Base-by-base conservation (phyloP, 2,797 vertebrate species). In the Arnoldichthys spilopterus region DNA sequence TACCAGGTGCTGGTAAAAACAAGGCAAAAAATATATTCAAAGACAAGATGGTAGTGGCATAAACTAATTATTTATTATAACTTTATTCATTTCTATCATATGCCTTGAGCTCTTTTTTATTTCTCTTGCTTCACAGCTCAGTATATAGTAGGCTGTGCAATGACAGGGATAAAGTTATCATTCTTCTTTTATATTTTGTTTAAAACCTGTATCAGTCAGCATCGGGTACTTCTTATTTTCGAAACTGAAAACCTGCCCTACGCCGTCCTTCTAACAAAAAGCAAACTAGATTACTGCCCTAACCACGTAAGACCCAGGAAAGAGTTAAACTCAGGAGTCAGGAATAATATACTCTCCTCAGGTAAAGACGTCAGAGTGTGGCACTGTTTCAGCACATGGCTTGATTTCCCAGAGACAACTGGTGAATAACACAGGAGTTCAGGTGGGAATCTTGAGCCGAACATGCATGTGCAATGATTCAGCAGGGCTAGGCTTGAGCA, bases 381-480 rank as follows among this genome's bases (percentile, higher is more conserved):
- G 45, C 45, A 30, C 4, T 26, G 40, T 68, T 47, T 68, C 40
- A 68, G 22, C 1, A 68, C n/a, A 26, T 15, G 37, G 37, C 40
- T 8, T 26, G 63, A 43, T 24, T 28, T 47, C 64, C 43, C 16
- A 1, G 24, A 68, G 64, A 45, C 13, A 16, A 40, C 13, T 16
- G n/a, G 43, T 49, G 64, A 68, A 47, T 45, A 47, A 68, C 13
- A 3, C 64, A 68, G 13, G 43, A 68, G 64, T 18, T 28, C 24
- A 68, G 43, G n/a, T 26, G 64, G 4, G 24, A 68, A 68, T 47
- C 43, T 49, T 16, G n/a, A 28, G 37, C 22, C 7, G 64, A 28
- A 68, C 40, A 47, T 68, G 6, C 22, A 47, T 18, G 24, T 26
- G 43, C 43, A 68, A 37, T 26, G 64, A 47, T 45, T 68, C 64